A percentile compares a stretch with the other conserved stretches of the same genome.
These are phyloP conservation scores for Nemotelus nigrinus DNA, from an alignment of 2,888 invertebrate species.

Conservation along the genomic window DNA sequence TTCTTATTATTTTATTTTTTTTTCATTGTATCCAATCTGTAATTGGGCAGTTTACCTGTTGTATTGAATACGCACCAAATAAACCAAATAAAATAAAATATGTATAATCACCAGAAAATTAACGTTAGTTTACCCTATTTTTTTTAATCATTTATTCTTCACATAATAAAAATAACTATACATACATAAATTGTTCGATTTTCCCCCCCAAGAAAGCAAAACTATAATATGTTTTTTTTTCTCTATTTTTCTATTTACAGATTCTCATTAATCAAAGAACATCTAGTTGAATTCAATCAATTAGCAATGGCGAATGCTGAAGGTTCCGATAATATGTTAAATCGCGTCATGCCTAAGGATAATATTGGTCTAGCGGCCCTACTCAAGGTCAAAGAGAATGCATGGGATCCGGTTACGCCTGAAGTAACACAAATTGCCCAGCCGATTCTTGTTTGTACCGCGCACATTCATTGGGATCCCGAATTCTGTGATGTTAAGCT, in stretches of 20 bases:
- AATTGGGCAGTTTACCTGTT: too few species aligned
- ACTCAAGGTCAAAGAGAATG: slow-evolving; percentile 92
- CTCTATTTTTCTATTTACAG: slow-evolving; percentile 67
- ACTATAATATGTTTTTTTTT: too few species aligned
- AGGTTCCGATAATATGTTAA: slow-evolving; percentile 97
- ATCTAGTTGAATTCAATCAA: slow-evolving; percentile 98
- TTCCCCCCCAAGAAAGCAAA: too few species aligned
- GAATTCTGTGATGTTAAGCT: slow-evolving; percentile 99
- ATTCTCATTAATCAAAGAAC: slow-evolving; percentile 93
- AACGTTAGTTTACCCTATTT: too few species aligned
- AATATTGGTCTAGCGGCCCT: slow-evolving; percentile 97
- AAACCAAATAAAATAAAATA: too few species aligned
- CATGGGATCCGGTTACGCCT: slow-evolving; percentile 87
- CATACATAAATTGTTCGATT: too few species aligned
- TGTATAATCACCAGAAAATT: too few species aligned
- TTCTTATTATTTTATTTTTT: too few species aligned
- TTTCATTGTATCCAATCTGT: too few species aligned
- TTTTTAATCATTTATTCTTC: too few species aligned
- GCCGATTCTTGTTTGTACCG: slow-evolving; percentile 94
- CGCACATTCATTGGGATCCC: slow-evolving; percentile 99
- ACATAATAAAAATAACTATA: too few species aligned
- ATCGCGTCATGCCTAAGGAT: slow-evolving; percentile 98
- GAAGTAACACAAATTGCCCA: slow-evolving; percentile 82
- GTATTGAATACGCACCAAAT: too few species aligned
- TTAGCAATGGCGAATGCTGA: slow-evolving; percentile 98